Conservation (phyloP, 2,888 invertebrate species). For the Thelaira solivaga region DNA sequence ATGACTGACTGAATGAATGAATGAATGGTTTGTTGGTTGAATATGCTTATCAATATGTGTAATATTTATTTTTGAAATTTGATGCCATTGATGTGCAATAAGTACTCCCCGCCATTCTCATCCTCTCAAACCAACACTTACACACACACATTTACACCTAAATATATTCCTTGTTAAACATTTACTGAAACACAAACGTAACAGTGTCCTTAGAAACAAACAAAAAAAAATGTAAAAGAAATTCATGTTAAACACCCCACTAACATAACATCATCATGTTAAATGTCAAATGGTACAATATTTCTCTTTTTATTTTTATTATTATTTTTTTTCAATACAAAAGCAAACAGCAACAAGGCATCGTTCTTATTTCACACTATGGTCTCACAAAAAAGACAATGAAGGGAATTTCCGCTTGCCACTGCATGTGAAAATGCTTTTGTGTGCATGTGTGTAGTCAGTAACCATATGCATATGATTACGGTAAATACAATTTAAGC, state of each 20-base stretch:
- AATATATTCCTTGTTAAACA: neutral
- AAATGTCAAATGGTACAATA: slow-evolving; percentile 58
- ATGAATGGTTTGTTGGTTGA: slow-evolving; percentile 25
- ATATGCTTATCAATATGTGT: slow-evolving; percentile 23
- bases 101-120: too few relatives aligned
- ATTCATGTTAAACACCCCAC: slow-evolving; percentile 50
- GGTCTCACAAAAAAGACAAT: slow-evolving; percentile 1
- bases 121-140: neutral
- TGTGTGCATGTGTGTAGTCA: neutral
- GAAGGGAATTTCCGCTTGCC: neutral
- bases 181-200: neutral
- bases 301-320: neutral
- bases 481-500: slow-evolving; percentile 40
- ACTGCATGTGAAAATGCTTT: neutral
- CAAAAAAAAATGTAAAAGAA: slow-evolving; percentile 15
- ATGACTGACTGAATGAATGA: neutral
- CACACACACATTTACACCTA: neutral
- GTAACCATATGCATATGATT: slow-evolving; percentile 51
- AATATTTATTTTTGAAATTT: slow-evolving; percentile 36
- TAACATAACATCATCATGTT: slow-evolving; percentile 49
- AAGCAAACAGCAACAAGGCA: neutral
- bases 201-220: neutral
- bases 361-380: neutral
- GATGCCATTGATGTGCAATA: slow-evolving; percentile 42
- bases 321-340: neutral